Percentiles rank a stretch among this genome's conserved stretches.
These are phyloP conservation scores for Vannuccia rotundouncinata DNA, from an alignment of 2,888 invertebrate species.

Conservation along the genomic window DNA sequence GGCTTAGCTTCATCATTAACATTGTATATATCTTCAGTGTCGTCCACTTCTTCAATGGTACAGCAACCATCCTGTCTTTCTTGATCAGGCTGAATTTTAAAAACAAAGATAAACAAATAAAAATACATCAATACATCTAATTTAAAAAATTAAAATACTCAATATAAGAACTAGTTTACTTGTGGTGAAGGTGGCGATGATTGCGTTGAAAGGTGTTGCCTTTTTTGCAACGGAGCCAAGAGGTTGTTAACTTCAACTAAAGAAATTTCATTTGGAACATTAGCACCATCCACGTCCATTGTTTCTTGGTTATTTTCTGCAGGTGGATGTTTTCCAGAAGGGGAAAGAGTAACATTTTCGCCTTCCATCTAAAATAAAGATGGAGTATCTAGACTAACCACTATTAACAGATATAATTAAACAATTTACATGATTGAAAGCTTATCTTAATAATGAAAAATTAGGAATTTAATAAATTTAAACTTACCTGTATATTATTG, in stretches of 20 bases:
- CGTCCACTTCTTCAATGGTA: neutral
- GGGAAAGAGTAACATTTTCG: neutral
- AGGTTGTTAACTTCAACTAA: neutral
- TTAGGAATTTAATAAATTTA: neutral
- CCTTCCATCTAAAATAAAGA: neutral
- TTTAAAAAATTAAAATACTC: neutral
- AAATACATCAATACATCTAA: neutral
- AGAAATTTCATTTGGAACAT: neutral
- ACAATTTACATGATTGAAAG: neutral
- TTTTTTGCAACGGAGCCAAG: neutral
- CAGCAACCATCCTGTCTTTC: neutral
- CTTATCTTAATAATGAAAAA: neutral
- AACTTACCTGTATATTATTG: neutral
- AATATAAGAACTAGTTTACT: neutral
- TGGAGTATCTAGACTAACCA: neutral
- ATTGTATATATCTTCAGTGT: neutral
- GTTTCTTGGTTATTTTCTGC: neutral
- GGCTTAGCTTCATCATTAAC: slow-evolving; percentile 5
- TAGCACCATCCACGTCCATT: neutral
- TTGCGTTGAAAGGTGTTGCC: neutral
- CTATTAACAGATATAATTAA: neutral
- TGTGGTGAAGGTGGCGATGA: neutral
- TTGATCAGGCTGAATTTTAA: neutral
- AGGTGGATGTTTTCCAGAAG: neutral
- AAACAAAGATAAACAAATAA: neutral